Conservation (phyloP, 1,140 invertebrate species). For the Fopius arisanus region DNA sequence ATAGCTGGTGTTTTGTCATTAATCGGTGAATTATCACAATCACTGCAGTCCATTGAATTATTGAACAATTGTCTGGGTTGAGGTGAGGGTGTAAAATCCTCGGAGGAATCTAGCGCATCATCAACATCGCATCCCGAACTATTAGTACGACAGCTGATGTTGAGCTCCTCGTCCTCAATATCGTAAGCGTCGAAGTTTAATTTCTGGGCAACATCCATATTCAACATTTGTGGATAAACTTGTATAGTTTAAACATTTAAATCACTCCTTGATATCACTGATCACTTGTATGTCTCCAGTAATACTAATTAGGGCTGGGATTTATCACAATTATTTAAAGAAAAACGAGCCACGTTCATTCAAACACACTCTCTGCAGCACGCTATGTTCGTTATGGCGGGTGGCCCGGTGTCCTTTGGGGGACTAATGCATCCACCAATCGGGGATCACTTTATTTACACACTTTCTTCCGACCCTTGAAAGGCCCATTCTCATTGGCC, state of each 20-base stretch:
- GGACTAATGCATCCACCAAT: constrained; percentile 26
- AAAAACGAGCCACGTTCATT: constrained; percentile 34
- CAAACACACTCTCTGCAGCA: constrained; percentile 40
- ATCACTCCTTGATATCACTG: background rate
- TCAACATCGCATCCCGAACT: constrained; percentile 57
- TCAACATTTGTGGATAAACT: background rate
- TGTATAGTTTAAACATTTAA: background rate
- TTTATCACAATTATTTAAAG: background rate
- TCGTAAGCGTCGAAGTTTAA: constrained; percentile 53
- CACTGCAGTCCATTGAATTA: constrained; percentile 50
- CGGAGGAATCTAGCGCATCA: constrained; percentile 56
- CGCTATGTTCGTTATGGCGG: constrained; percentile 54
- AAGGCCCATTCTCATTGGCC: constrained; percentile 36
- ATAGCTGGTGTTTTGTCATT: constrained; percentile 43
- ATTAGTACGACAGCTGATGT: constrained; percentile 53
- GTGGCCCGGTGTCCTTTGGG: constrained; percentile 31
- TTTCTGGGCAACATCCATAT: constrained; percentile 48
- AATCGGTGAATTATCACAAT: constrained; percentile 46
- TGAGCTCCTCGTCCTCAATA: constrained; percentile 57
- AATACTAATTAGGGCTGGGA: background rate
- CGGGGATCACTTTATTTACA: background rate
- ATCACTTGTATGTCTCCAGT: background rate
- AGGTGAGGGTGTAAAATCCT: constrained; percentile 51
- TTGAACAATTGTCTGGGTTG: constrained; percentile 56
- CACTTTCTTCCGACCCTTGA: background rate